Base-by-base conservation (phyloP, 1,140 invertebrate genomes). In the Drosophila pruinosa region DNA sequence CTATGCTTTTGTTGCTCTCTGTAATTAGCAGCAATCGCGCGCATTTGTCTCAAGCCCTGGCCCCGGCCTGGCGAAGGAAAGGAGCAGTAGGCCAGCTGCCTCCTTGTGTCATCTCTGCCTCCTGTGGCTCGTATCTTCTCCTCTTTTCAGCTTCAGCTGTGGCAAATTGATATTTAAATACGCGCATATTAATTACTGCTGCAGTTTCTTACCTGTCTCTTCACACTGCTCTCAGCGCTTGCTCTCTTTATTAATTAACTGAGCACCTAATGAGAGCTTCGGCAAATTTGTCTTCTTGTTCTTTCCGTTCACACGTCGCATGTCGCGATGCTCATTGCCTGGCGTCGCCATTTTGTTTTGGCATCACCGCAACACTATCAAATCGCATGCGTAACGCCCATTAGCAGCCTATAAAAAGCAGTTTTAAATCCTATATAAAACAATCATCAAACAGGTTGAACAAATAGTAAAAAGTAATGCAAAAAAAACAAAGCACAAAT, bases 131-230 rank as follows among this genome's bases (percentile, higher is more conserved):
- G 47, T 69, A 10, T 14, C 38, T 17, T 14, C 15, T 24, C 17
- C 34, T 24, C 19, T 14, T 22, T n/a, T 47, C 17, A 3, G 3
- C 24, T 50, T 26, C 26, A 21, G 26, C 39, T 54, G 39, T 68
- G 77, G 82, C 82, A 88, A 89, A 89, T 89, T 86, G 86, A 89
- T 89, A 89, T 89, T 89, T 89, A 89, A 89, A 89, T 89, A 89
- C 81, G 81, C 69, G 63, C 72, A 82, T 81, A 89, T 89, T 85
- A 89, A 89, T 89, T 89, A 83, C 72, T 47, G 39, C 56, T 52
- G 36, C 77, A 57, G 70, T 75, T 80, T 61, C 43, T 59, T n/a
- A 57, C 0, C 43, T 48, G 14, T 26, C 65, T 61, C 57, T 45
- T n/a, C 34, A 39, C 58, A 7, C 31, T 53, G 1, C 10, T 38